Conservation (phyloP, 2,888 invertebrate species). For the Phania funesta region DNA sequence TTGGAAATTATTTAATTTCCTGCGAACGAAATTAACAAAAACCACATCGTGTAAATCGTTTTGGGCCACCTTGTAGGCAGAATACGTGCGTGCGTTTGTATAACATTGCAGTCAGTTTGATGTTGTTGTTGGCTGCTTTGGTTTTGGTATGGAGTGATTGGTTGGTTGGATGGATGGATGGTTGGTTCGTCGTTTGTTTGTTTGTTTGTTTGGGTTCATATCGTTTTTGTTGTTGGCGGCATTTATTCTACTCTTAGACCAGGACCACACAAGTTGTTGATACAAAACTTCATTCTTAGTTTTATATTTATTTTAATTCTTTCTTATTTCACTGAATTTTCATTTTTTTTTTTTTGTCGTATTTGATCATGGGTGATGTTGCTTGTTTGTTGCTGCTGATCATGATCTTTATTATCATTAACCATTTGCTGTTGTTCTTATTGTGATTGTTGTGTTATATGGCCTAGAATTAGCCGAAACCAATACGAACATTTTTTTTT, state of each 20-base stretch:
- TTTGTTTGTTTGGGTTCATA: slow-evolving; percentile 24
- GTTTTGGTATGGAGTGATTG: slow-evolving; percentile 2
- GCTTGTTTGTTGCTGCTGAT: slow-evolving; percentile 31
- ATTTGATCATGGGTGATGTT: slow-evolving; percentile 49
- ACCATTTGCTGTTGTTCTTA: slow-evolving; percentile 45
- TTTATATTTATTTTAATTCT: slow-evolving; percentile 17
- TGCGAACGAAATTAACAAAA: too few species aligned
- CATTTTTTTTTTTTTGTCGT: slow-evolving; percentile 30
- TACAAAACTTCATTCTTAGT: slow-evolving; percentile 41
- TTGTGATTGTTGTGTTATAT: slow-evolving; percentile 32
- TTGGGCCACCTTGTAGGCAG: too few species aligned
- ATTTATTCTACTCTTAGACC: slow-evolving; percentile 55
- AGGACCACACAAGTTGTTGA: slow-evolving; percentile 57
- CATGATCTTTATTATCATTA: slow-evolving; percentile 54
- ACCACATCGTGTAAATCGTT: too few species aligned
- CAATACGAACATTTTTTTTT: slow-evolving; percentile 24
- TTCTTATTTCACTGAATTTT: slow-evolving; percentile 33
- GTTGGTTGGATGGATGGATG: slow-evolving; percentile 25
- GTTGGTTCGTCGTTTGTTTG: slow-evolving; percentile 28
- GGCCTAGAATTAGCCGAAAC: slow-evolving; percentile 64
- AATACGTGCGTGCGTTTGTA: background rate
- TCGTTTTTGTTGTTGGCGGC: slow-evolving; percentile 56
- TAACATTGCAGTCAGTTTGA: background rate
- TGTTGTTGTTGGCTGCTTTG: background rate
- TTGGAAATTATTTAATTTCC: too few species aligned